Evolutionary conservation across 1,140 invertebrate species (phyloP).

Genomic region (Propsilocerus akamusi): DNA sequence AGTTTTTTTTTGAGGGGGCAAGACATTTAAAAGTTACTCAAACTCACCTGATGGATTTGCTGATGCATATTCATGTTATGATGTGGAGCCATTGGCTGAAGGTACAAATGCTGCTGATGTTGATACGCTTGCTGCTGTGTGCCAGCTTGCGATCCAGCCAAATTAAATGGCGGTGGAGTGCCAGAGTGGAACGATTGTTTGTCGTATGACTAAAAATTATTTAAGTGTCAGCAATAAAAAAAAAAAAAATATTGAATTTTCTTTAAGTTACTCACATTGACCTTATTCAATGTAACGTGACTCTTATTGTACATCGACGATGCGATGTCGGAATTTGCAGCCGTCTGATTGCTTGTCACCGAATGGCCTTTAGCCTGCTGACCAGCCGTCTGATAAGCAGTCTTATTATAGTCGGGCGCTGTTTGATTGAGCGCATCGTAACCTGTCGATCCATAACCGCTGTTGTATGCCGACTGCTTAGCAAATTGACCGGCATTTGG

Average conservation of each 20-base stretch:
- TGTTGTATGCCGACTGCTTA: slow-evolving; percentile 42
- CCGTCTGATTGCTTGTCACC: slow-evolving; percentile 31
- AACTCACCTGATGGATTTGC: slow-evolving; percentile 46
- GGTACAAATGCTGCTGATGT: slow-evolving; percentile 43
- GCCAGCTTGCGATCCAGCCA: slow-evolving; percentile 50
- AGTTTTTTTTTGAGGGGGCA: neutral
- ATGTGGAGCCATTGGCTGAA: slow-evolving; percentile 46
- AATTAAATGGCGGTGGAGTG: slow-evolving; percentile 60
- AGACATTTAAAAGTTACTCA: neutral
- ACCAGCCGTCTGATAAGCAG: slow-evolving; percentile 28
- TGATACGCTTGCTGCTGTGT: slow-evolving; percentile 43
- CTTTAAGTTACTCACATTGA: slow-evolving; percentile 35
- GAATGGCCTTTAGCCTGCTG: slow-evolving; percentile 30
- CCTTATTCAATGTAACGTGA: slow-evolving; percentile 51
- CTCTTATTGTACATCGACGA: slow-evolving; percentile 52
- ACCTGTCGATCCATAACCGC: slow-evolving; percentile 38
- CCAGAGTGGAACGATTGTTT: slow-evolving; percentile 70
- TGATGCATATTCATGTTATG: slow-evolving; percentile 52
- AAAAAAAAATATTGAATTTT: slow-evolving; percentile 7
- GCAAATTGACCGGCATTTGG: slow-evolving; percentile 42
- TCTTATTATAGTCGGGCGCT: slow-evolving; percentile 37
- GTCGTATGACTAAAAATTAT: slow-evolving; percentile 50
- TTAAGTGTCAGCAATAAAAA: slow-evolving; percentile 5
- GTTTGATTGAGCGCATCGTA: slow-evolving; percentile 41
- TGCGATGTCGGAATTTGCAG: slow-evolving; percentile 39